phyloP scores from a whole-genome alignment of 2,113 vertebrate species.

The Clinocottus analis region DNA sequence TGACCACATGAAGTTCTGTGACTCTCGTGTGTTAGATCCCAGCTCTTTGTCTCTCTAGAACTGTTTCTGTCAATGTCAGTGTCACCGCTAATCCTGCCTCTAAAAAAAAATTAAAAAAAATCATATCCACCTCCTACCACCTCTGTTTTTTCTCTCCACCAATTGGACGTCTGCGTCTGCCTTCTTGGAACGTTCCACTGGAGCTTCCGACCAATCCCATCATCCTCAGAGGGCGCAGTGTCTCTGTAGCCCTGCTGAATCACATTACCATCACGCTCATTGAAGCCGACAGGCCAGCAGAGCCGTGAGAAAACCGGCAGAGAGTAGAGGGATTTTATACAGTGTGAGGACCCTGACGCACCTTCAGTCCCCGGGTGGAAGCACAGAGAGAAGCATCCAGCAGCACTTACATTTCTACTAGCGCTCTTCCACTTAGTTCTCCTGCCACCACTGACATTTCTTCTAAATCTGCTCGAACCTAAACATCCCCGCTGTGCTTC shows the following conservation, averaged over 20 bases:
- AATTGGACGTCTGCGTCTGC: slow-evolving; percentile 28
- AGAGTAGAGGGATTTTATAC: slow-evolving; percentile 48
- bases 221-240: slow-evolving; percentile 35
- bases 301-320: slow-evolving; percentile 55
- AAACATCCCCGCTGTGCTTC: slow-evolving; percentile 22
- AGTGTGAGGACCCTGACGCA: slow-evolving; percentile 46
- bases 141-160: slow-evolving; percentile 33
- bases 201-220: slow-evolving; percentile 57
- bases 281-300: slow-evolving; percentile 61
- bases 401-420: slow-evolving; percentile 30
- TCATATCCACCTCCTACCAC: slow-evolving; percentile 35
- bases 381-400: slow-evolving; percentile 25
- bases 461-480: slow-evolving; percentile 24
- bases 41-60: slow-evolving; percentile 7
- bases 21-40: slow-evolving; percentile 18
- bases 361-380: slow-evolving; percentile 41
- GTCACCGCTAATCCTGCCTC: slow-evolving; percentile 42
- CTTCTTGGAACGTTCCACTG: slow-evolving; percentile 41
- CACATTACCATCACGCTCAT: slow-evolving; percentile 69
- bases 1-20: neutral
- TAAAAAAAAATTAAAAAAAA: no score
- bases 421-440: slow-evolving; percentile 32
- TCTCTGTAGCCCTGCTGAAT: slow-evolving; percentile 67
- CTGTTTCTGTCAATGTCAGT: slow-evolving; percentile 32
- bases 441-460: slow-evolving; percentile 26